Percentiles rank a stretch among this genome's conserved stretches.
phyloP scores from a whole-genome alignment of 2,888 invertebrate genomes.

The Pemphredon lugubris region DNA sequence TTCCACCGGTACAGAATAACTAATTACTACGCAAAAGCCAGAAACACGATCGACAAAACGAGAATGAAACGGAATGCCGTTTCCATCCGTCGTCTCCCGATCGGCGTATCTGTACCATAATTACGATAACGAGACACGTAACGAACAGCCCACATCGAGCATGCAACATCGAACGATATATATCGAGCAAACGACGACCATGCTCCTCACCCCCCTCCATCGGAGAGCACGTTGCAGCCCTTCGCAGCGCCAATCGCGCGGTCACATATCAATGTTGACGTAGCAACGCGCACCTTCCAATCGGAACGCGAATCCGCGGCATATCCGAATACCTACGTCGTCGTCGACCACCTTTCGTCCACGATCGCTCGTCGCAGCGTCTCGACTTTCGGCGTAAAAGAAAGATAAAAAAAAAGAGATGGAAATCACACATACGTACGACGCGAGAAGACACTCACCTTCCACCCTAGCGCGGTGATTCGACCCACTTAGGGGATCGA shows the following conservation, averaged over 20 bases:
- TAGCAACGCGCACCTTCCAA: constrained; percentile 40
- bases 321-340: neutral
- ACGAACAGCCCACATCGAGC: no score
- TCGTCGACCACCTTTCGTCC: neutral
- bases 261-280: constrained; percentile 5
- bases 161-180: neutral
- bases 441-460: constrained; percentile 36
- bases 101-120: no score
- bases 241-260: constrained; percentile 1
- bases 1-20: no score
- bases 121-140: no score
- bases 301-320: neutral
- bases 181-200: neutral
- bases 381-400: no score
- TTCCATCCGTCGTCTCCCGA: no score
- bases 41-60: no score
- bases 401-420: no score
- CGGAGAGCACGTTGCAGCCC: constrained; percentile 10
- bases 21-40: no score
- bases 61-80: no score
- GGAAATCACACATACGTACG: no score
- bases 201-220: neutral
- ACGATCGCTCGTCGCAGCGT: no score
- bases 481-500: constrained; percentile 42
- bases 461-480: constrained; percentile 33